A percentile compares a stretch with the other conserved stretches of the same genome.
These are phyloP conservation scores for Hypena proboscidalis DNA, from an alignment of 2,888 invertebrate genomes.

Conservation along the genomic window DNA sequence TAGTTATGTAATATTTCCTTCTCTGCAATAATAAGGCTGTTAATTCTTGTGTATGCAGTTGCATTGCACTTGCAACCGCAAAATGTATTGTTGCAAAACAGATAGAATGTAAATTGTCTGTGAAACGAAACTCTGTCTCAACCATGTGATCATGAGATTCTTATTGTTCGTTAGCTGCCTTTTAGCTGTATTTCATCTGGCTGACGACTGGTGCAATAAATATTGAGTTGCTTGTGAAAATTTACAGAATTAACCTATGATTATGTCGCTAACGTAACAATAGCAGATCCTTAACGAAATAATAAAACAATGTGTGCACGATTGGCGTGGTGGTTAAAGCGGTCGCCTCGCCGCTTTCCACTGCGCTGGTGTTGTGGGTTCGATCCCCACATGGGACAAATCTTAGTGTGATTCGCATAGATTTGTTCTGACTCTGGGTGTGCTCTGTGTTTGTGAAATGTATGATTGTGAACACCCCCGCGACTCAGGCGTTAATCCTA, in stretches of 20 bases:
- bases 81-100: constrained; percentile 51
- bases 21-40: not conserved
- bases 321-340: no score
- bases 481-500: no score
- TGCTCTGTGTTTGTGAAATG: no score
- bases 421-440: no score
- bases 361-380: no score
- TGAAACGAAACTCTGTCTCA: constrained; percentile 63
- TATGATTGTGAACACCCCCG: no score
- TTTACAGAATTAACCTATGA: no score
- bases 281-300: no score
- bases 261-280: no score
- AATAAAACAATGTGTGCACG: constrained; percentile 1
- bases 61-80: constrained; percentile 43
- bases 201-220: constrained; percentile 9
- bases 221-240: not conserved
- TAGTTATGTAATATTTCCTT: not conserved
- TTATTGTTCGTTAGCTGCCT: constrained; percentile 38
- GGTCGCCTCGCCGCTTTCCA: no score
- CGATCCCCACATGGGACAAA: no score
- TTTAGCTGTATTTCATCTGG: constrained; percentile 21
- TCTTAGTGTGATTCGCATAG: no score
- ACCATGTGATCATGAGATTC: constrained; percentile 52
- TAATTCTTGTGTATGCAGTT: constrained; percentile 18
- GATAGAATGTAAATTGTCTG: constrained; percentile 52